Evolutionary conservation across 2,113 vertebrate genomes (phyloP), one percentile per base, ranked within the genome.

Genomic region (Perccottus glenii): DNA sequence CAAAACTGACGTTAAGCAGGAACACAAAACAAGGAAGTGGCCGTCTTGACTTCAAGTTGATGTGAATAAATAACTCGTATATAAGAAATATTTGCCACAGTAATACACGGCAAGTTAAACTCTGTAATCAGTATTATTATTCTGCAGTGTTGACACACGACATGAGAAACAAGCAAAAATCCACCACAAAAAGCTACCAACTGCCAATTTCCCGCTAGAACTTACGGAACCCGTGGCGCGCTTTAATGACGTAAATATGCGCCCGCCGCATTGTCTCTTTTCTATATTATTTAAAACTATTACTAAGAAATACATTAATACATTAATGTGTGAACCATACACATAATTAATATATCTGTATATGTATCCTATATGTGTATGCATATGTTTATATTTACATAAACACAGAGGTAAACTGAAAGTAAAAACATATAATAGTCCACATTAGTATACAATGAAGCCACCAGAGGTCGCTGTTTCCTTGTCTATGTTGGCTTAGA

Each of bases 1-100:
- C 43, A 1, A 6, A 1, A 10, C 12, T 16, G n/a, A n/a, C n/a
- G n/a, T n/a, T n/a, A 0, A 16, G 11, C 5, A 0, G 19, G 1
- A 1, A 1, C 35, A 9, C 3, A 0, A 8, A 14, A 51, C 14
- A 2, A 27, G 52, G 51, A 68, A 63, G 45, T 11, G 11, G 33
- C 8, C 4, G 33, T 5, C 33, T 55, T 7, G 11, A 15, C 19
- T n/a, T 27, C n/a, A 3, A 27, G 32, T 55, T 38, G 9, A 4
- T 14, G 14, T 38, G n/a, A 27, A 27, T 14, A 55, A 38, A n/a
- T 0, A 8, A 14, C 52, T 35, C 33, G 11, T 14, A 2, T 36
- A 6, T 33, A 4, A n/a, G 52, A 7, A 10, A 12, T 10, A 14
- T 5, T 5, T 11, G 19, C 44, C 5, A 46, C 44, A 14, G 52